Evolutionary conservation across 2,113 vertebrate genomes (phyloP).

Genomic region (Butorides virescens): DNA sequence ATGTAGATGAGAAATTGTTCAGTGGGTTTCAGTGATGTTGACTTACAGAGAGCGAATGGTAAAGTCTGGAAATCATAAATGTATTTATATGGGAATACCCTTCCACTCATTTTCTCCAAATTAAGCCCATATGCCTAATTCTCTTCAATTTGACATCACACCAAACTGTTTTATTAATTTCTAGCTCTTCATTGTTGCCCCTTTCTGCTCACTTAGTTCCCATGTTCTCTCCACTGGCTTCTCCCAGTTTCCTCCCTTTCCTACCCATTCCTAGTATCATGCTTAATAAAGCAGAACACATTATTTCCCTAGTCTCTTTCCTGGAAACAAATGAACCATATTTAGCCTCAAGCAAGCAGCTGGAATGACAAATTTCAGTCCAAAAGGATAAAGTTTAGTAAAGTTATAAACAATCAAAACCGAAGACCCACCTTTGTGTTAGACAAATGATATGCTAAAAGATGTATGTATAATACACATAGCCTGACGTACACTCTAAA

Average conservation of each 20-base stretch:
- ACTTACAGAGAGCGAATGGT: neutral
- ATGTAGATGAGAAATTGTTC: neutral
- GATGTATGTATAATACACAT: neutral
- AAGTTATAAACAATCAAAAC: neutral
- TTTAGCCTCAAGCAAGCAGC: neutral
- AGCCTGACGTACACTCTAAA: neutral
- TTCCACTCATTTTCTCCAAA: neutral
- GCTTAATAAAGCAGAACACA: conserved; percentile 12
- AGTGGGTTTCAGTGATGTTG: neutral
- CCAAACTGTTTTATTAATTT: neutral
- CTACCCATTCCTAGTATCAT: neutral
- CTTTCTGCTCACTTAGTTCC: neutral
- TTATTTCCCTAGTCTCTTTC: neutral
- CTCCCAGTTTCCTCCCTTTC: neutral
- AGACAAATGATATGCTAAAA: neutral
- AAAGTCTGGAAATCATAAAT: neutral
- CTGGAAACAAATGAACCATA: neutral
- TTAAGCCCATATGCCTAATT: neutral
- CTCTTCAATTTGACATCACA: neutral
- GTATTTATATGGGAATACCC: neutral
- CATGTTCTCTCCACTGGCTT: neutral
- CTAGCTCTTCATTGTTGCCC: neutral
- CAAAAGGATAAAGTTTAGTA: neutral
- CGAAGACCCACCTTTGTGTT: neutral
- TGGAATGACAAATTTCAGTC: neutral